Percentiles rank a stretch among this genome's conserved stretches.
Evolutionary conservation across 2,113 vertebrate genomes (phyloP).

Genomic region (Ictalurus punctatus): DNA sequence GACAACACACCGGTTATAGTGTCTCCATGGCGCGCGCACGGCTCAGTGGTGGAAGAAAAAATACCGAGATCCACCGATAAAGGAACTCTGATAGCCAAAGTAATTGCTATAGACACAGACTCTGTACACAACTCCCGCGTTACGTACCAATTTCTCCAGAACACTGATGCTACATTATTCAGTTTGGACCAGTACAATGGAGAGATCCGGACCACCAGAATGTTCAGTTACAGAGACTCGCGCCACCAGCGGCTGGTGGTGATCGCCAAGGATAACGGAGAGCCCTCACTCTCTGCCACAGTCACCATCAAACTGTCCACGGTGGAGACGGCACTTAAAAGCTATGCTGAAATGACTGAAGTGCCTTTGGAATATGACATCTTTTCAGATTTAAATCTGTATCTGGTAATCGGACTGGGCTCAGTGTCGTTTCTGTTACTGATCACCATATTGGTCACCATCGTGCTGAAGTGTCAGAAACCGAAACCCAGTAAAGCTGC

Average conservation of each 20-base stretch:
- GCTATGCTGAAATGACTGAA: constrained; percentile 60
- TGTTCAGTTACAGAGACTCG: constrained; percentile 70
- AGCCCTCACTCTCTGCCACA: constrained; percentile 68
- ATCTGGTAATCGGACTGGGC: constrained; percentile 70
- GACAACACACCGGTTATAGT: constrained; percentile 59
- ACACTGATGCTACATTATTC: constrained; percentile 60
- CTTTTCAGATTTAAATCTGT: constrained; percentile 63
- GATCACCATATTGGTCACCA: constrained; percentile 69
- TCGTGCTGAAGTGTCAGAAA: constrained; percentile 60
- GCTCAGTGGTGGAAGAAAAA: constrained; percentile 60
- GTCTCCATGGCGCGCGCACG: constrained; percentile 56
- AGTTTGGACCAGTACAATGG: constrained; percentile 56
- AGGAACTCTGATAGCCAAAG: constrained; percentile 49
- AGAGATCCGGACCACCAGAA: constrained; percentile 59
- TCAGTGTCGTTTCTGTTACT: constrained; percentile 77
- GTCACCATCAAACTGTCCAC: constrained; percentile 73
- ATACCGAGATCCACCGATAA: constrained; percentile 61
- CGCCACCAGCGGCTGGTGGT: constrained; percentile 61
- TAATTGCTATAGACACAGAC: constrained; percentile 34
- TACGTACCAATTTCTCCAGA: constrained; percentile 51
- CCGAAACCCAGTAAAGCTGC: constrained; percentile 48
- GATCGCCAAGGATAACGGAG: neutral
- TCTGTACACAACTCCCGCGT: constrained; percentile 52
- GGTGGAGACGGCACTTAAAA: constrained; percentile 77
- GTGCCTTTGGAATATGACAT: constrained; percentile 57